Percentiles rank a stretch among this genome's conserved stretches.
Evolutionary conservation across 2,888 invertebrate genomes (phyloP).

Genomic region (Graphium colonna): DNA sequence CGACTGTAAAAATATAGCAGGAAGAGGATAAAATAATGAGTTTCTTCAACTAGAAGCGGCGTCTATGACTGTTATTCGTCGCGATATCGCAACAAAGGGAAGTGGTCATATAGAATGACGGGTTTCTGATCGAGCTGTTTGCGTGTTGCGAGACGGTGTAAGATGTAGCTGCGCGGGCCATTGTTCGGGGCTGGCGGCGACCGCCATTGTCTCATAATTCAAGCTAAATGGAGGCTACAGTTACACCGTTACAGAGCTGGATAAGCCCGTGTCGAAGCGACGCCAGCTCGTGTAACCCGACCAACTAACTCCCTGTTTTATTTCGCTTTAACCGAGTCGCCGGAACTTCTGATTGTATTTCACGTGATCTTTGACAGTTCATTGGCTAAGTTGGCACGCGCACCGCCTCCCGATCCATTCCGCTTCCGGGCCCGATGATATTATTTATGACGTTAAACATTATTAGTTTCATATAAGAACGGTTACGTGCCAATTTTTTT

Average conservation of each 20-base stretch:
- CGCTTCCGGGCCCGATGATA: slow-evolving; percentile 21
- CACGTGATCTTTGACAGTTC: slow-evolving; percentile 25
- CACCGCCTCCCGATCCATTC: slow-evolving; percentile 22
- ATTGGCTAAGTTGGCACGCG: slow-evolving; percentile 23
- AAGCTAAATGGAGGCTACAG: slow-evolving; percentile 18
- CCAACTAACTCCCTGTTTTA: slow-evolving; percentile 17
- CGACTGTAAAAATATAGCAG: slow-evolving; percentile 9
- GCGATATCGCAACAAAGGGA: slow-evolving; percentile 21
- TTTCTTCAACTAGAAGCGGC: slow-evolving; percentile 12
- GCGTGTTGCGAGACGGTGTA: slow-evolving; percentile 22
- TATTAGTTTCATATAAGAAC: slow-evolving; percentile 19
- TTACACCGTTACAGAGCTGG: slow-evolving; percentile 12
- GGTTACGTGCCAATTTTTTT: slow-evolving; percentile 13
- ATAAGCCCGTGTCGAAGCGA: slow-evolving; percentile 14
- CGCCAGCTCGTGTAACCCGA: slow-evolving; percentile 16
- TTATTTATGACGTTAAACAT: slow-evolving; percentile 21
- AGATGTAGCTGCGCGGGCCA: slow-evolving; percentile 17
- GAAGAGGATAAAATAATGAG: slow-evolving; percentile 11
- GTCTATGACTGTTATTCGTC: slow-evolving; percentile 8
- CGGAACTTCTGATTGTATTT: slow-evolving; percentile 24
- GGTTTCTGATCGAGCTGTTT: slow-evolving; percentile 20
- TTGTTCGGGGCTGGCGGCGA: slow-evolving; percentile 21
- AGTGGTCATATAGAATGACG: slow-evolving; percentile 19
- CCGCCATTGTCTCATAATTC: slow-evolving; percentile 22
- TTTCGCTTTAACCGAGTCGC: slow-evolving; percentile 21